Conservation (phyloP, 2,797 vertebrate genomes). For the Onychomys torridus region DNA sequence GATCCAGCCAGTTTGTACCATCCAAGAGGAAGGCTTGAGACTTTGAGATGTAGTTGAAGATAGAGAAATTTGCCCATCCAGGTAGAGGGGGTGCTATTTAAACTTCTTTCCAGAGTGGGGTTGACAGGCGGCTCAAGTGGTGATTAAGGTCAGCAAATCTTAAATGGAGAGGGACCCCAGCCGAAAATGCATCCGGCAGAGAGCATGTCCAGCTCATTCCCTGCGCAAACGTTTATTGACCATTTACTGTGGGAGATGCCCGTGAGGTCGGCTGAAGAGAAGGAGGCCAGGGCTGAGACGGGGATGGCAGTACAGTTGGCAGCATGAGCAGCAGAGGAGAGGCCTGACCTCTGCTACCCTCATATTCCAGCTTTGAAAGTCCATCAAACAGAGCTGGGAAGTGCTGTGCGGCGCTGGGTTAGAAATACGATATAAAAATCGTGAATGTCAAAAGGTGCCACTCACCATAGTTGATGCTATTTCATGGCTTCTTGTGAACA, state of each 20-base stretch:
- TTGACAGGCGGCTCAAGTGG: not conserved
- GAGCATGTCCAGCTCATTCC: not conserved
- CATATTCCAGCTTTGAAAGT: slow-evolving; percentile 12
- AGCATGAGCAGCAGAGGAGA: not conserved
- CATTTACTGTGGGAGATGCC: slow-evolving; percentile 8
- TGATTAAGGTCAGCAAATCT: not conserved
- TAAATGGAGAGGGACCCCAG: not conserved
- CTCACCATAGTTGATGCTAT: not conserved
- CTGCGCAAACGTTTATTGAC: not conserved
- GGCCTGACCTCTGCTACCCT: not conserved
- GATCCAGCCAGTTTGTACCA: not conserved
- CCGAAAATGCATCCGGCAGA: not conserved
- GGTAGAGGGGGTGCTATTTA: not conserved
- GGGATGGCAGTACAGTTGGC: not conserved
- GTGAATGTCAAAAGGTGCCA: slow-evolving; percentile 33
- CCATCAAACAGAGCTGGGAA: not conserved
- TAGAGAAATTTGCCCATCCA: not conserved
- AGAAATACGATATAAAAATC: slow-evolving; percentile 50
- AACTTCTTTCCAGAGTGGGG: not conserved
- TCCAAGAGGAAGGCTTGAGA: not conserved
- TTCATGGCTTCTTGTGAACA: not conserved
- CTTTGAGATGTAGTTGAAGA: slow-evolving; percentile 14
- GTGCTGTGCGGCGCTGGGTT: not conserved
- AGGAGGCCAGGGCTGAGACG: not conserved
- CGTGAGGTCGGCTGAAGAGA: not conserved